Percentiles rank a stretch among this genome's conserved stretches.
Evolutionary conservation across 2,113 vertebrate species (phyloP).

Genomic region (Mormyrus lacerda): DNA sequence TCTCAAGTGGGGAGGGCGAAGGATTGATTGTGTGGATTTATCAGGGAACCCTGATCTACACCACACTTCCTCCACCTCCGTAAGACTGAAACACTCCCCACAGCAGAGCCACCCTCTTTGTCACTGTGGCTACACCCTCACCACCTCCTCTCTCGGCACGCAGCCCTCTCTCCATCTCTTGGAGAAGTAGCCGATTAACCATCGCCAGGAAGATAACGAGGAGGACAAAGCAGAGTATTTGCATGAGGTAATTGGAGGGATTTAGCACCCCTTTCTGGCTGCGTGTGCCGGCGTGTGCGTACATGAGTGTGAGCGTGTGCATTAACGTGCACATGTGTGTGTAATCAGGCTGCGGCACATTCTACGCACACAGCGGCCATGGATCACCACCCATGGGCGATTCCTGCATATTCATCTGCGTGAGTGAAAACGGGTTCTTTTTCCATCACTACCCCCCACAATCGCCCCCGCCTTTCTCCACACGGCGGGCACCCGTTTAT

Average conservation of each 20-base stretch:
- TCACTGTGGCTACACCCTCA: neutral
- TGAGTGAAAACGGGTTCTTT: neutral
- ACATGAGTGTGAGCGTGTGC: neutral
- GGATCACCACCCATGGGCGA: neutral
- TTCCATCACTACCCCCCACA: neutral
- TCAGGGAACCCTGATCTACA: neutral
- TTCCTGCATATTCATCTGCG: conserved; percentile 4
- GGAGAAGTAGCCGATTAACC: neutral
- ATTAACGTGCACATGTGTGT: neutral
- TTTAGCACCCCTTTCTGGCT: neutral
- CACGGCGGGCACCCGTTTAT: neutral
- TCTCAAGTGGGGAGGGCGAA: neutral
- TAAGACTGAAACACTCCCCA: neutral
- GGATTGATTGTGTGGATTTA: neutral
- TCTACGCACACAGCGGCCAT: neutral
- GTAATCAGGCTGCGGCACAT: neutral
- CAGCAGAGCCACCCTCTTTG: neutral
- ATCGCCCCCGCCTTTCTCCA: neutral
- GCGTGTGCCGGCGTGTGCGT: neutral
- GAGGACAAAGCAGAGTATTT: conserved; percentile 1
- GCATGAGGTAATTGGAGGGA: conserved; percentile 3
- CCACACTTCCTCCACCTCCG: neutral
- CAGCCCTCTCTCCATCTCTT: neutral
- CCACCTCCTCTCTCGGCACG: neutral
- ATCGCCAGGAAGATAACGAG: neutral